Percentiles rank a stretch among this genome's conserved stretches.
phyloP scores from a whole-genome alignment of 2,888 invertebrate species.

The Macaria notata region DNA sequence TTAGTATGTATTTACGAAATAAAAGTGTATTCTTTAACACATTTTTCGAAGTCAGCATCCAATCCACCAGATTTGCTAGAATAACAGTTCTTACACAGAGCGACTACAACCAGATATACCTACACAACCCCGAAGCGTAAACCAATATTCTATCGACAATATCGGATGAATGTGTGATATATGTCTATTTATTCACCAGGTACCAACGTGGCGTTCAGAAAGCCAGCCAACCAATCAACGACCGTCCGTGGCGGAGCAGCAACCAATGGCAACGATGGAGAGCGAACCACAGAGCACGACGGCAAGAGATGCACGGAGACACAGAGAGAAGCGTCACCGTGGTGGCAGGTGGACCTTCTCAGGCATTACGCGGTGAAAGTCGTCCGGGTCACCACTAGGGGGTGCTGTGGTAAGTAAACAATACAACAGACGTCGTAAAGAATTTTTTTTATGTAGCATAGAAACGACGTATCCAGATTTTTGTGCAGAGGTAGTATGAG shows the following conservation, averaged over 20 bases:
- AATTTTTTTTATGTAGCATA: too few relatives aligned
- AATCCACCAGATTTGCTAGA: too few relatives aligned
- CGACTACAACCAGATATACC: too few relatives aligned
- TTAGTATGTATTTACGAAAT: too few relatives aligned
- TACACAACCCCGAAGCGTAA: too few relatives aligned
- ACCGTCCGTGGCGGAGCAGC: conserved; percentile 92
- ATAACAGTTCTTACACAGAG: too few relatives aligned
- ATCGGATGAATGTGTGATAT: too few relatives aligned
- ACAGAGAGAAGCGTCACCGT: conserved; percentile 93
- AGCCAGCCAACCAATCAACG: conserved; percentile 95
- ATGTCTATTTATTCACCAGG: conserved; percentile 66
- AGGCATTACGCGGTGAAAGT: conserved; percentile 92
- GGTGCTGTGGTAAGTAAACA: conserved; percentile 85
- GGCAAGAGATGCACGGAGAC: conserved; percentile 95
- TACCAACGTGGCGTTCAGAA: conserved; percentile 92
- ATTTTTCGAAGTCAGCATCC: too few relatives aligned
- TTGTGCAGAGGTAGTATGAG: too few relatives aligned
- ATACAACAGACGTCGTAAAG: neutral
- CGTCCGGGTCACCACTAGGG: conserved; percentile 92
- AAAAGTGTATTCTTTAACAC: too few relatives aligned
- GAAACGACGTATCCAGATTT: too few relatives aligned
- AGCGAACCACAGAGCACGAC: conserved; percentile 91
- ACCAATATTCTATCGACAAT: too few relatives aligned
- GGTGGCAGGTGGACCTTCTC: conserved; percentile 96
- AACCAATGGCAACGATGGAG: conserved; percentile 93